Conservation (phyloP, 2,113 vertebrate genomes). For the Tachysurus fulvidraco region DNA sequence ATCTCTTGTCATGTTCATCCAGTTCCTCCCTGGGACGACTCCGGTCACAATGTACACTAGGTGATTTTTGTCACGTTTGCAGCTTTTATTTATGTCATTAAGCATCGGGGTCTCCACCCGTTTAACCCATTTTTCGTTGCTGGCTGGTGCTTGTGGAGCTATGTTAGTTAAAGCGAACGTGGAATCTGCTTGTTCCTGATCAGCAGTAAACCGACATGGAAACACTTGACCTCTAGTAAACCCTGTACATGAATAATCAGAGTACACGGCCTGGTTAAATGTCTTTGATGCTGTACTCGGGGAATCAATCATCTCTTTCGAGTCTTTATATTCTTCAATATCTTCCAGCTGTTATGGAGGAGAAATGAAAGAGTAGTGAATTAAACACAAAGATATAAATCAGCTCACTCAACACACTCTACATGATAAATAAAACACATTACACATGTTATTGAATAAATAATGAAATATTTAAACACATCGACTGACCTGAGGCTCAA, state of each 20-base stretch:
- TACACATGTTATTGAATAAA: too few species aligned
- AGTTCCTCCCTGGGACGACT: background rate
- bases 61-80: background rate
- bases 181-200: background rate
- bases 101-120: background rate
- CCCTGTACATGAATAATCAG: background rate
- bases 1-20: background rate
- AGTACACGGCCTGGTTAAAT: background rate
- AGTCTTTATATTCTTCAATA: too few species aligned
- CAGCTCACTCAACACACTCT: too few species aligned
- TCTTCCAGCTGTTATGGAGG: too few species aligned
- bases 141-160: background rate
- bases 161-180: conserved; percentile 9
- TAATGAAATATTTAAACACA: background rate
- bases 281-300: too few species aligned
- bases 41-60: background rate
- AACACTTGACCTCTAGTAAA: background rate
- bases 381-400: too few species aligned
- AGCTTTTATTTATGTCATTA: background rate
- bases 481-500: conserved; percentile 33
- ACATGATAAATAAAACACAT: background rate
- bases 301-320: too few species aligned
- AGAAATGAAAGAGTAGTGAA: too few species aligned
- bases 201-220: background rate
- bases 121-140: background rate